These are phyloP conservation scores for Spongia lamella DNA, from an alignment of 37 sponge, comb jelly and placozoan species.

Conservation along the genomic window DNA sequence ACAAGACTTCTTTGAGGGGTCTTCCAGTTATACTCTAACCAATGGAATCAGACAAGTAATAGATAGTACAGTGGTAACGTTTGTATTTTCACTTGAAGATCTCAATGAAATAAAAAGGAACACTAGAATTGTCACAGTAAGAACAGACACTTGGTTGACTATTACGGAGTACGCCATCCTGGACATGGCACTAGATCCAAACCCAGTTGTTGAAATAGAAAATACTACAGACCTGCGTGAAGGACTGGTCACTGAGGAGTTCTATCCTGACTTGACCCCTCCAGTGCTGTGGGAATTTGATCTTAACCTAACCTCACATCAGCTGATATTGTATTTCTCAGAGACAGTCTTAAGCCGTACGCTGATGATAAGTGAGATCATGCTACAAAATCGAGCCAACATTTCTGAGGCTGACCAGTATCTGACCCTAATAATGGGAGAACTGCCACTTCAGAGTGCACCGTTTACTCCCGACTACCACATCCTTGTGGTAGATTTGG, in stretches of 20 bases:
- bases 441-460: conserved; percentile 14
- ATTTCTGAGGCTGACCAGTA: conserved; percentile 10
- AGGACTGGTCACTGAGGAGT: conserved; percentile 58
- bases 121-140: conserved; percentile 69
- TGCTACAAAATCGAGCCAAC: conserved; percentile 63
- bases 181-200: conserved; percentile 83
- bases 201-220: conserved; percentile 52
- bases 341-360: conserved; percentile 79
- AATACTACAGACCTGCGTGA: conserved; percentile 50
- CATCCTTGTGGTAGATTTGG: conserved; percentile 63
- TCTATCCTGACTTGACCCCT: conserved; percentile 56
- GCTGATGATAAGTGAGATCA: conserved; percentile 63
- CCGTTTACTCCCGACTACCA: conserved; percentile 53
- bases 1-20: conserved; percentile 90
- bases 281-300: conserved; percentile 80
- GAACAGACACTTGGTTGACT: conserved; percentile 80
- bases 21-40: conserved; percentile 75
- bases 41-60: conserved; percentile 33
- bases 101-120: conserved; percentile 86
- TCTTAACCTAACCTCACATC: conserved; percentile 70
- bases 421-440: conserved; percentile 50
- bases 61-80: conserved; percentile 70
- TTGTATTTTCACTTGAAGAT: conserved; percentile 71
- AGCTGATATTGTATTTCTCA: conserved; percentile 78
- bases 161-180: conserved; percentile 75